Conservation (phyloP, 2,113 vertebrate species). For the Cochlearius cochlearius region DNA sequence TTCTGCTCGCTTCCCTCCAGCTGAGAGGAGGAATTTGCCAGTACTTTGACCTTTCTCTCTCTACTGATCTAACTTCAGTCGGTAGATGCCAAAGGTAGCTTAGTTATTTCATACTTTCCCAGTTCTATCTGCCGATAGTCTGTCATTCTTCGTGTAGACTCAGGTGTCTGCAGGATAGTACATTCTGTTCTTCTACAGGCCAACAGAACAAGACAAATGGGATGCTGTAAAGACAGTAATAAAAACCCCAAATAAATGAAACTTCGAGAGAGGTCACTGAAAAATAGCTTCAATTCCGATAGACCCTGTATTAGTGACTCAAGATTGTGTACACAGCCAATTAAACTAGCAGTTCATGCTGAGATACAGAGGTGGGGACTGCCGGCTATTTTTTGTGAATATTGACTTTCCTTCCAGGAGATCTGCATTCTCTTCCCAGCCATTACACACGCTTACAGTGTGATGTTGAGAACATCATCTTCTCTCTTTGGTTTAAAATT, state of each 20-base stretch:
- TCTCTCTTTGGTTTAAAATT: background rate
- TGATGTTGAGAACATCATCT: background rate
- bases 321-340: background rate
- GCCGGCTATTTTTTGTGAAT: background rate
- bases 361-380: background rate
- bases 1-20: background rate
- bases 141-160: background rate
- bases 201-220: background rate
- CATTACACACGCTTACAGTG: background rate
- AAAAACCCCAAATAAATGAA: background rate
- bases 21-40: constrained; percentile 3
- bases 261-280: background rate
- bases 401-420: background rate
- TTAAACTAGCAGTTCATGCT: background rate
- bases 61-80: background rate
- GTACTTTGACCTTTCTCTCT: constrained; percentile 24
- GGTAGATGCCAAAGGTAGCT: background rate
- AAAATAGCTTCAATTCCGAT: background rate
- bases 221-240: background rate
- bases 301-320: background rate
- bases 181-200: background rate
- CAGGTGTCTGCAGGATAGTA: background rate
- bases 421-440: background rate
- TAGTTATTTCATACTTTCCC: background rate
- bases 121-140: background rate